A percentile compares a stretch with the other conserved stretches of the same genome.
Evolutionary conservation across 2,888 invertebrate genomes (phyloP).

Genomic region (Aethes cnicana): DNA sequence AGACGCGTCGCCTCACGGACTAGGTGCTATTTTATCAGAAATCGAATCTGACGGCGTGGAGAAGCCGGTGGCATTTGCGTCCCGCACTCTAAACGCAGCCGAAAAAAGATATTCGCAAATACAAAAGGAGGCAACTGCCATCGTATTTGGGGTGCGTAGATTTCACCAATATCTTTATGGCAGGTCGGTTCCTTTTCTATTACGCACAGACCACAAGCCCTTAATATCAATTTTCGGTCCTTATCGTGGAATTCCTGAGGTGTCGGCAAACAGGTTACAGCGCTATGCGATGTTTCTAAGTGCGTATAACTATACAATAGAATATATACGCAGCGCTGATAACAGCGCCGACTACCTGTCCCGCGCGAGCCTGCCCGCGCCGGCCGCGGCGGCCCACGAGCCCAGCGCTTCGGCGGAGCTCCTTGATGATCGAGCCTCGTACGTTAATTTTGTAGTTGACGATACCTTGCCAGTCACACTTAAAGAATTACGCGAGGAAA

Average conservation of each 20-base stretch:
- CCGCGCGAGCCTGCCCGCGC: constrained; percentile 8
- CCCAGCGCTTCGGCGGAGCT: background rate
- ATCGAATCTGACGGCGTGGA: background rate
- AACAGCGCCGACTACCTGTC: constrained; percentile 21
- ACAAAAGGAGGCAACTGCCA: constrained; percentile 2
- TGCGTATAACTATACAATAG: constrained; percentile 34
- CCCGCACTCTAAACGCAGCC: background rate
- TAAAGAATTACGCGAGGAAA: constrained; percentile 20
- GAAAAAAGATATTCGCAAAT: constrained; percentile 1
- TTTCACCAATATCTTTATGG: constrained; percentile 31
- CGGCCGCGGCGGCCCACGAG: background rate
- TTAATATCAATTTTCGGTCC: constrained; percentile 33
- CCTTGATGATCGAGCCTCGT: constrained; percentile 12
- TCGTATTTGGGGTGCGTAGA: background rate
- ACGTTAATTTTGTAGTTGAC: constrained; percentile 30
- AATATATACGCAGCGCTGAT: constrained; percentile 12
- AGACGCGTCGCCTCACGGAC: background rate
- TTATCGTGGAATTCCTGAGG: constrained; percentile 33
- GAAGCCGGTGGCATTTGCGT: constrained; percentile 5
- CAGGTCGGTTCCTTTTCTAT: constrained; percentile 26
- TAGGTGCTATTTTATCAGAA: constrained; percentile 1
- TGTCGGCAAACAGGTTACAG: constrained; percentile 34
- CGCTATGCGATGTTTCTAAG: constrained; percentile 34
- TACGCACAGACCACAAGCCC: constrained; percentile 34
- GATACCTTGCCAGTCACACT: constrained; percentile 29